Evolutionary conservation across 2,888 invertebrate species (phyloP), one percentile per base, ranked within the genome.

Genomic region (Heteromyza rotundicornis): DNA sequence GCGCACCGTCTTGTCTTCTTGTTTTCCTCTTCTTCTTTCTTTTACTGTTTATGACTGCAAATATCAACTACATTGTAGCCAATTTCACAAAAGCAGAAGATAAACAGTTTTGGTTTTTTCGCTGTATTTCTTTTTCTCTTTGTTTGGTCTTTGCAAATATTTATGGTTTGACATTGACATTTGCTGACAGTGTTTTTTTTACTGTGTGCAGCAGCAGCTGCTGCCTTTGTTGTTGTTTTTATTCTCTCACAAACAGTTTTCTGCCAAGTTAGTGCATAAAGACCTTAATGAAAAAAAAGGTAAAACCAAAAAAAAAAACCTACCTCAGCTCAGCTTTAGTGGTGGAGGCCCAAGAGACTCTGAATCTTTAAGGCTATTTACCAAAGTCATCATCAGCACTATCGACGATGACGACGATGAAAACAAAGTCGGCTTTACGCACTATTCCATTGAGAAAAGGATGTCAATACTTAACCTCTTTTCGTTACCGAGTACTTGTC

Each of bases 101-200:
- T n/a, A 40, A 47, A 47, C 47, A 32, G 32, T 35, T 17, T 17
- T 23, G 12, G 2, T 23, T n/a, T n/a, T n/a, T n/a, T n/a, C n/a
- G n/a, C n/a, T n/a, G n/a, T n/a, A n/a, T n/a, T n/a, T n/a, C n/a
- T n/a, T n/a, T n/a, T n/a, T 51, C 14, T 32, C 12, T 53, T 35
- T 24, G 50, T 20, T 57, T 56, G 55, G 22, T 47, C 51, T 27
- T 56, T 44, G 63, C 56, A 59, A 62, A 66, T 65, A 59, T 70
- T 70, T 67, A 64, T 66, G 69, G 68, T 62, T 69, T 78, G 78
- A 70, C 76, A 78, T 78, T 76, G 76, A 76, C 74, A 78, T 75
- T 77, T 77, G 75, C 73, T 55, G 59, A 65, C 61, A 60, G 58
- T 65, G 59, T 62, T 40, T 50, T 56, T 52, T 60, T 23, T 60